A percentile compares a stretch with the other conserved stretches of the same genome.
These are phyloP conservation scores for Hypsibius dujardini DNA, from an alignment of 1,140 invertebrate genomes.

Conservation along the genomic window DNA sequence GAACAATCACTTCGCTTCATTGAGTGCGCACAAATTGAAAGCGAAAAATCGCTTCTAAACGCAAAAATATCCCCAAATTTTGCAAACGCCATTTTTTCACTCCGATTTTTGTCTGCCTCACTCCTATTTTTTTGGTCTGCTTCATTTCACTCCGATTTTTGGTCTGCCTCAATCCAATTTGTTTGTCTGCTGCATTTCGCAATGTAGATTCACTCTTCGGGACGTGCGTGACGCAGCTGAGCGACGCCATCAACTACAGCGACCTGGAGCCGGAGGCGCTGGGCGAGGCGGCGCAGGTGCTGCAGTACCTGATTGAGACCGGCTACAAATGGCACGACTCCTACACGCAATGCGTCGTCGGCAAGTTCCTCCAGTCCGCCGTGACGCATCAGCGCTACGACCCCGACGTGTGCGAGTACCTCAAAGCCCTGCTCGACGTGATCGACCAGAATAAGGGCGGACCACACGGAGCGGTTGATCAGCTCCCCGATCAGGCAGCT, in stretches of 20 bases:
- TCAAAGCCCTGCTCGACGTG: neutral
- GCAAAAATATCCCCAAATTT: too few relatives aligned
- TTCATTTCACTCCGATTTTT: too few relatives aligned
- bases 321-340: constrained; percentile 57
- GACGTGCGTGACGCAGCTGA: constrained; percentile 12
- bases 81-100: too few relatives aligned
- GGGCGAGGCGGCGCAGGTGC: neutral
- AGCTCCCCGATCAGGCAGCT: too few relatives aligned
- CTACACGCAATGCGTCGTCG: constrained; percentile 62
- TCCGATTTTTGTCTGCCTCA: too few relatives aligned
- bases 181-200: neutral
- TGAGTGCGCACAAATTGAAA: too few relatives aligned
- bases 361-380: constrained; percentile 49
- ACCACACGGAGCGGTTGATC: too few relatives aligned
- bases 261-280: constrained; percentile 1
- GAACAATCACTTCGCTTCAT: too few relatives aligned
- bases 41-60: too few relatives aligned
- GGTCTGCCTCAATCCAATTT: neutral
- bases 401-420: constrained; percentile 22
- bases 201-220: constrained; percentile 1
- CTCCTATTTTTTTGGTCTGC: too few relatives aligned
- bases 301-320: constrained; percentile 16
- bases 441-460: neutral
- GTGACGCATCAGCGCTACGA: constrained; percentile 32
- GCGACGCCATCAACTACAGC: constrained; percentile 9